Conservation (phyloP, 2,797 vertebrate genomes). For the Melanotaenia trifasciata region DNA sequence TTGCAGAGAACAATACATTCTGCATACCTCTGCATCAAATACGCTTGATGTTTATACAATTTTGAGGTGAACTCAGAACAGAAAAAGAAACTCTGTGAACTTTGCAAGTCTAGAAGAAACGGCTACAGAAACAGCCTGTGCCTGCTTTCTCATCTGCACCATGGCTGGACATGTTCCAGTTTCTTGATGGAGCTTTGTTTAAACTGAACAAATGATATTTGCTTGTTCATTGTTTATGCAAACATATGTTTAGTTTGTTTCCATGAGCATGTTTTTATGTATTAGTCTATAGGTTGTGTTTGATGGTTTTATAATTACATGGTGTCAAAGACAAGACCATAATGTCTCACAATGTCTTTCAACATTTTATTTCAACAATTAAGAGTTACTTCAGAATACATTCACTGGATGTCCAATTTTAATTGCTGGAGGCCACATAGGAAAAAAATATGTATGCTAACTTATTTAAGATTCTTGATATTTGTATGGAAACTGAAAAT, state of each 20-base stretch:
- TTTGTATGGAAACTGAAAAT: not conserved
- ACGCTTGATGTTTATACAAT: not conserved
- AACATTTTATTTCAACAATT: too few relatives aligned
- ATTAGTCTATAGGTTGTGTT: too few relatives aligned
- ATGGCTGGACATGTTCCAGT: not conserved
- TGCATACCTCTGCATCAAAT: not conserved
- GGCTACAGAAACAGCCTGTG: not conserved
- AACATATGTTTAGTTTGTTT: not conserved
- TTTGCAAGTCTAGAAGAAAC: conserved; percentile 1
- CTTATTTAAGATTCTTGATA: not conserved
- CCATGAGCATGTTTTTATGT: not conserved
- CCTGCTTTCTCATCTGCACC: not conserved
- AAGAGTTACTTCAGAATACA: not conserved
- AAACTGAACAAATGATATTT: not conserved
- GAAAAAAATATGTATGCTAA: not conserved
- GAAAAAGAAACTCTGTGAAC: not conserved
- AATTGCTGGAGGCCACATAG: not conserved
- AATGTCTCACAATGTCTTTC: too few relatives aligned
- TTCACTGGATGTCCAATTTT: not conserved
- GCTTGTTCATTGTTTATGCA: not conserved
- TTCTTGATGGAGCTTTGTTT: not conserved
- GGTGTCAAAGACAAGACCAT: too few relatives aligned
- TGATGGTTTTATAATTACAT: too few relatives aligned
- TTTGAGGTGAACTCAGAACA: conserved; percentile 1
- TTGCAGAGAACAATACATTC: not conserved